These are phyloP conservation scores for Wasmannia auropunctata DNA, from an alignment of 1,140 invertebrate species.

Conservation along the genomic window DNA sequence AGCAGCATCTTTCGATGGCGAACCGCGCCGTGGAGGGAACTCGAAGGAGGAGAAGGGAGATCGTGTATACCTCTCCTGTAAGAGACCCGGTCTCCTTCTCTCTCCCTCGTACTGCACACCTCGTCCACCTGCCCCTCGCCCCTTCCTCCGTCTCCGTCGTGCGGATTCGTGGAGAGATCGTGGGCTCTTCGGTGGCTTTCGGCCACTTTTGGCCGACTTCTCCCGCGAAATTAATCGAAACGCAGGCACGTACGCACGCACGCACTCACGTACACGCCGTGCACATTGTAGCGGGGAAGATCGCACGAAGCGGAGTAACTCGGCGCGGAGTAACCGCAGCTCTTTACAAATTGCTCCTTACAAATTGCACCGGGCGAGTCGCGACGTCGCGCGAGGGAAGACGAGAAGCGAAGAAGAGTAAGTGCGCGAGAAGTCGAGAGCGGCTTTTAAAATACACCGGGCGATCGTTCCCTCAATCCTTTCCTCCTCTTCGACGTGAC, in stretches of 20 bases:
- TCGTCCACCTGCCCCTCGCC: background rate
- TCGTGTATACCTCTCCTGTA: conserved; percentile 6
- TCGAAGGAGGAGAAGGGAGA: conserved; percentile 24
- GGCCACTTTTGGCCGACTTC: conserved; percentile 42
- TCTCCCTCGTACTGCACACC: background rate
- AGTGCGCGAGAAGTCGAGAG: background rate
- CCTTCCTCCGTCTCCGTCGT: conserved; percentile 9
- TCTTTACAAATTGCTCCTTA: background rate
- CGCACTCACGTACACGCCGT: too few relatives aligned
- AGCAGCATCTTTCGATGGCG: conserved; percentile 71
- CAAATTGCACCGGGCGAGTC: background rate
- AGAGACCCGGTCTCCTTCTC: conserved; percentile 15
- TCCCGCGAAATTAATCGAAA: conserved; percentile 46
- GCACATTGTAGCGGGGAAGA: background rate
- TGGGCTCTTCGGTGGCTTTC: conserved; percentile 6
- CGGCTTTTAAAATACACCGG: background rate
- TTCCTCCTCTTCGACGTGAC: background rate
- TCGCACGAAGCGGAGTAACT: conserved; percentile 9
- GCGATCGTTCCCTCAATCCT: background rate
- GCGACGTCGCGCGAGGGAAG: background rate
- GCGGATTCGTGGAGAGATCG: conserved; percentile 42
- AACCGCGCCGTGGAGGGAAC: conserved; percentile 18
- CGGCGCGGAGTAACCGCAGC: background rate
- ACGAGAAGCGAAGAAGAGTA: background rate
- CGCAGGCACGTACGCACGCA: background rate